Evolutionary conservation across 2,113 vertebrate species (phyloP).

Genomic region (Prinia subflava): DNA sequence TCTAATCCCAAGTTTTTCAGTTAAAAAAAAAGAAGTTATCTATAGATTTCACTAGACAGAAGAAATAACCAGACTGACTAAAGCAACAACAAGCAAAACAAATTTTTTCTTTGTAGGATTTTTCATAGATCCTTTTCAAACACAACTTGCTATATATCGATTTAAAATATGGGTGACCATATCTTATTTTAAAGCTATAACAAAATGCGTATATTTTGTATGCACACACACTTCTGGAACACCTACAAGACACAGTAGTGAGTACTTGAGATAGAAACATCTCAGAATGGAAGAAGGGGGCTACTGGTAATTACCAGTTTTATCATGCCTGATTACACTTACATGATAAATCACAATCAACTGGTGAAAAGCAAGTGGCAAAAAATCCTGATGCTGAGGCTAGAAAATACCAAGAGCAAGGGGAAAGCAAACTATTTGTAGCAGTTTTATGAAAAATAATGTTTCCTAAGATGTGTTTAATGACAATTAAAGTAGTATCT

Average conservation of each 20-base stretch:
- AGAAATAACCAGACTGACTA: background rate
- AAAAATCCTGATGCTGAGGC: background rate
- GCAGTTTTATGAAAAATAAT: background rate
- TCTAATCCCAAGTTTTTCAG: background rate
- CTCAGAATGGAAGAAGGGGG: background rate
- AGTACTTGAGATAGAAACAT: background rate
- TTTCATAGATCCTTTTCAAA: background rate
- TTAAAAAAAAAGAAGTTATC: background rate
- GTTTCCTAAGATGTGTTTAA: background rate
- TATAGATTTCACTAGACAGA: background rate
- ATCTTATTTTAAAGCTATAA: background rate
- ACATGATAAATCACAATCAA: background rate
- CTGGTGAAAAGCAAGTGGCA: background rate
- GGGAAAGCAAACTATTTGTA: background rate
- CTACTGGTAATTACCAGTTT: background rate
- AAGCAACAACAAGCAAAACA: background rate
- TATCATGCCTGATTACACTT: background rate
- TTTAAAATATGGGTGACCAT: background rate
- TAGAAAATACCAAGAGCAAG: background rate
- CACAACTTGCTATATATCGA: background rate
- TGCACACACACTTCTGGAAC: background rate
- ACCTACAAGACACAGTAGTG: background rate
- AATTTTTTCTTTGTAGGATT: background rate
- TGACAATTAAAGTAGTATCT: background rate
- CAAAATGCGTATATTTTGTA: background rate